Evolutionary conservation across 2,888 invertebrate species (phyloP).

Genomic region (Catotricha subobsoleta): DNA sequence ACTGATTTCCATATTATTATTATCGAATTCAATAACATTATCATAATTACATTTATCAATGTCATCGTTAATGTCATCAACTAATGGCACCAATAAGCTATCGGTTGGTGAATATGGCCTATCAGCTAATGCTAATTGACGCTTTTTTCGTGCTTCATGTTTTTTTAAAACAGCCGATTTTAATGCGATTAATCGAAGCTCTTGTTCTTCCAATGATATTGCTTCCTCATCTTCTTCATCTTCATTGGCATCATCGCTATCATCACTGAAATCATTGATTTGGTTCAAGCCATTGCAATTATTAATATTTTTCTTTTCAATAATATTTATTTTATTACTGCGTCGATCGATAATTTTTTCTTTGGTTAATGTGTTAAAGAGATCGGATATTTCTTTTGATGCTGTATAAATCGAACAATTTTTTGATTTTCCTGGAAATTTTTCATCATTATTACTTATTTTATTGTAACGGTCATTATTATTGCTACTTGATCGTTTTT

Average conservation of each 20-base stretch:
- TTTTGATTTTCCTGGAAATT: constrained; percentile 1
- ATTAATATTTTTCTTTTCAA: background rate
- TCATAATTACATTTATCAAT: no score
- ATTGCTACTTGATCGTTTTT: background rate
- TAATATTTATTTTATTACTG: no score
- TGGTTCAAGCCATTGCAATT: no score
- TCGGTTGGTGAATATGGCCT: constrained; percentile 29
- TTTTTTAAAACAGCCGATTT: constrained; percentile 27
- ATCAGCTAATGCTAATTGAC: constrained; percentile 16
- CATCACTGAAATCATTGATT: no score
- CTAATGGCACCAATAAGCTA: background rate
- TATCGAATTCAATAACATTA: no score
- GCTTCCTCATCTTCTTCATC: constrained; percentile 10
- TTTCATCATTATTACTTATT: background rate
- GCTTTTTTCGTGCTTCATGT: constrained; percentile 23
- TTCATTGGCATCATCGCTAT: background rate
- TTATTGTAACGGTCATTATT: background rate
- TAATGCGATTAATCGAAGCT: constrained; percentile 25
- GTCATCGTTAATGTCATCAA: background rate
- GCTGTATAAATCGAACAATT: background rate
- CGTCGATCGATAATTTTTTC: background rate
- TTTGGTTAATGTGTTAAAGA: background rate
- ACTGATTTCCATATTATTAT: constrained; percentile 23
- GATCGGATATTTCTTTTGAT: background rate
- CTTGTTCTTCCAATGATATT: constrained; percentile 17